Evolutionary conservation across 2,888 invertebrate species (phyloP), one percentile per base, ranked within the genome.

Genomic region (Philereme vetulata): DNA sequence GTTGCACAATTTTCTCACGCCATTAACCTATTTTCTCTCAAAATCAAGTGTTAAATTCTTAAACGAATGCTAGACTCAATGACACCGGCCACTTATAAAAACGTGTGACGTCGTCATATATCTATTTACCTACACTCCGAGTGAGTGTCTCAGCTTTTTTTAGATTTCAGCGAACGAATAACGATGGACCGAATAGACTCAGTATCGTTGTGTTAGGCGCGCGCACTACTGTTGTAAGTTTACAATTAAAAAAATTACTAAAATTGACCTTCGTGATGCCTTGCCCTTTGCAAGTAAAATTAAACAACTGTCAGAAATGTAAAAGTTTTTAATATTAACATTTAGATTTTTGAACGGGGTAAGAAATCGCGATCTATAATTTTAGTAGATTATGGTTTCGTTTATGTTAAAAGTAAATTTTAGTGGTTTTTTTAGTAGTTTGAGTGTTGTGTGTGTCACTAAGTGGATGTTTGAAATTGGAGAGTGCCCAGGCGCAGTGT

Each of bases 191-290:
- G 75, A 77, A 77, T 78, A 77, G 78, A 78, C 76, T 76, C 84
- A 89, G 90, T 90, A 80, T 79, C 77, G 80, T 80, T 84, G 74
- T 77, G 85, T 77, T 86, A 85, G 85, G 88, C 90, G 89, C 81
- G 87, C 88, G 89, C 89, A 88, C 84, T 77, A 81, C 82, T 81
- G 90, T 90, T 81, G 90, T 90, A 88, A 90, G 90, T 90, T 81
- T 70, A 66, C 46, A 69, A 72, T 69, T 68, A 71, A 76, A 73
- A 78, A 68, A 58, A 65, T 60, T 51, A 65, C 64, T 65, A 67
- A 75, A 76, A 70, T 65, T 66, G 64, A 60, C 72, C 63, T 54
- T 62, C 65, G 66, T 60, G 53, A 69, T 60, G 51, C 61, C 67
- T 67, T 58, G 69, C 58, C 63, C 48, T 56, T 60, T 38, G 46